Conservation (phyloP, 2,113 vertebrate genomes). For the Pachypanchax playfairii region DNA sequence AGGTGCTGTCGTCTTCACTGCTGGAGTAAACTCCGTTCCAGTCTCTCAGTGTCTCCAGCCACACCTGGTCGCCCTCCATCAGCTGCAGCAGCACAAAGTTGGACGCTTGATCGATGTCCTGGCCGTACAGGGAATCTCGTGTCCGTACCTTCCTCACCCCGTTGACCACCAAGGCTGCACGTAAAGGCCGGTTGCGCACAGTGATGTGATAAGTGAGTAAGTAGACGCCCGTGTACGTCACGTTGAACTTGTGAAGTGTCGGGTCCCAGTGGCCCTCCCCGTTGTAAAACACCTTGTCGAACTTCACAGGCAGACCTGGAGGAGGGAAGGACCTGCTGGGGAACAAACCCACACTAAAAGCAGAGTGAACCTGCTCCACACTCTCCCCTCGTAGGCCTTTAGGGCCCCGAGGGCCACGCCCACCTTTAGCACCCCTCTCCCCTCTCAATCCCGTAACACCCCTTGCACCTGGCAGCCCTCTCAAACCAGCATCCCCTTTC, state of each 20-base stretch:
- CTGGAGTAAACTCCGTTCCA: slow-evolving; percentile 94
- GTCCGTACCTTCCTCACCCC: slow-evolving; percentile 84
- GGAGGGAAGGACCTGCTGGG: slow-evolving; percentile 88
- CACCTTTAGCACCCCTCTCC: slow-evolving; percentile 84
- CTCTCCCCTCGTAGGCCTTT: slow-evolving; percentile 83
- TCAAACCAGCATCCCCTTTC: slow-evolving; percentile 84
- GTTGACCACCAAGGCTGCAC: slow-evolving; percentile 85
- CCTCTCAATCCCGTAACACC: slow-evolving; percentile 85
- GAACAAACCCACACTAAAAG: slow-evolving; percentile 90
- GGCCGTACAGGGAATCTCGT: slow-evolving; percentile 89
- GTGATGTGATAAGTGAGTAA: slow-evolving; percentile 92
- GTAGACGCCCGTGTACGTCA: slow-evolving; percentile 86
- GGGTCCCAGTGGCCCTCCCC: slow-evolving; percentile 88
- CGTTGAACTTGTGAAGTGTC: slow-evolving; percentile 86
- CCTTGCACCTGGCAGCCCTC: slow-evolving; percentile 82
- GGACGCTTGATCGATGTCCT: slow-evolving; percentile 94
- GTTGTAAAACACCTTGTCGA: slow-evolving; percentile 90
- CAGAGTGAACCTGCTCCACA: slow-evolving; percentile 69
- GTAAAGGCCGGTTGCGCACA: slow-evolving; percentile 86
- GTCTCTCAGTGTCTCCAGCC: slow-evolving; percentile 90
- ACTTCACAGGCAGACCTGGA: slow-evolving; percentile 86
- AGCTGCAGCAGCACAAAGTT: slow-evolving; percentile 87
- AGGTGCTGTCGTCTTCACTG: slow-evolving; percentile 91
- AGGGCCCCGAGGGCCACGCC: slow-evolving; percentile 80
- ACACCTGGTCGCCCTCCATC: slow-evolving; percentile 87